Conservation (phyloP, 1,140 invertebrate genomes). For the Hypsibius dujardini region DNA sequence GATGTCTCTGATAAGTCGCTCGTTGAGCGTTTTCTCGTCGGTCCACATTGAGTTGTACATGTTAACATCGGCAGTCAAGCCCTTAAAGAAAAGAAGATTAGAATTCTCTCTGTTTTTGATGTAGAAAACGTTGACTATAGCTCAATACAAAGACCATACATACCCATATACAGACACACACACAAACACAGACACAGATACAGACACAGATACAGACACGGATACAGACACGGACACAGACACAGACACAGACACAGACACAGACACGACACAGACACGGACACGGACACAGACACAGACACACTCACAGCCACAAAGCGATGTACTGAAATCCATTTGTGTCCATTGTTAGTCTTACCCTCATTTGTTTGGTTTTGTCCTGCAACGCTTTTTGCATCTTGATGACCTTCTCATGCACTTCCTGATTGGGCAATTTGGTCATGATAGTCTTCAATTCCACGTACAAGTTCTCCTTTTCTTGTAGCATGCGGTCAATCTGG, state of each 20-base stretch:
- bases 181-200: too few relatives aligned
- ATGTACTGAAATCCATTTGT: constrained; percentile 6
- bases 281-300: too few relatives aligned
- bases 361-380: constrained; percentile 37
- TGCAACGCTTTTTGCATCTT: constrained; percentile 35
- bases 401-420: constrained; percentile 36
- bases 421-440: constrained; percentile 39
- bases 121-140: not conserved
- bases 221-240: too few relatives aligned
- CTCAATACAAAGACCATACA: too few relatives aligned
- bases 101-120: constrained; percentile 8
- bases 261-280: too few relatives aligned
- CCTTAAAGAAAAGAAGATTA: constrained; percentile 32
- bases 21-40: constrained; percentile 43
- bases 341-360: constrained; percentile 28
- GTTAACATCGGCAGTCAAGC: constrained; percentile 43
- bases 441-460: constrained; percentile 42
- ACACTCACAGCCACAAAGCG: not conserved
- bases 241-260: too few relatives aligned
- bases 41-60: constrained; percentile 42
- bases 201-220: too few relatives aligned
- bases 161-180: too few relatives aligned
- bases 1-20: constrained; percentile 40
- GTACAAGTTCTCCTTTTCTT: constrained; percentile 44
- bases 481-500: constrained; percentile 42